Evolutionary conservation across 2,113 vertebrate genomes (phyloP).

Genomic region (Emydocephalus ijimae): DNA sequence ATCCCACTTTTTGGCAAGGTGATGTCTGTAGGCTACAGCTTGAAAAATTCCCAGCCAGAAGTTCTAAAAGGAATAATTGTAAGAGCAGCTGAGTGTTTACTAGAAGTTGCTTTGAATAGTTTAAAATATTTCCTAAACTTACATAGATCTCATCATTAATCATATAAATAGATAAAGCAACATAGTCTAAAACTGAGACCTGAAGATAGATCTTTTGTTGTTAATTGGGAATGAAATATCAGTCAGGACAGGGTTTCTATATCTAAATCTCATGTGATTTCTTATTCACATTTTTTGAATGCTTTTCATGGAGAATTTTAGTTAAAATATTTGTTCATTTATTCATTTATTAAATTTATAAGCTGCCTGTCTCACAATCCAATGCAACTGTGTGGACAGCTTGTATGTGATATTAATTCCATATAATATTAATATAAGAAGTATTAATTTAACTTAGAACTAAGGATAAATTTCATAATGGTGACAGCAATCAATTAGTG

Average conservation of each 20-base stretch:
- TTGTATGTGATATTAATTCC: background rate
- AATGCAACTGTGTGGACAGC: background rate
- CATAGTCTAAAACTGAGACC: background rate
- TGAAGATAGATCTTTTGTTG: background rate
- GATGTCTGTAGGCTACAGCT: background rate
- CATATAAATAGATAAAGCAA: background rate
- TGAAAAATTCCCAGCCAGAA: background rate
- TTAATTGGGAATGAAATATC: background rate
- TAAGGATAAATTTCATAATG: background rate
- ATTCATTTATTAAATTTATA: background rate
- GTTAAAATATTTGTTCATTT: background rate
- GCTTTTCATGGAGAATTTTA: background rate
- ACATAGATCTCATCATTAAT: background rate
- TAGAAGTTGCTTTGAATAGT: background rate
- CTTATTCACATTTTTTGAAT: background rate
- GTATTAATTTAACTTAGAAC: background rate
- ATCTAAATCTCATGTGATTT: background rate
- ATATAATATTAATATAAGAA: background rate
- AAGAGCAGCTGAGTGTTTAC: background rate
- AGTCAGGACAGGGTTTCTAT: background rate
- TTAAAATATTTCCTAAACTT: background rate
- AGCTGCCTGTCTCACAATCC: background rate
- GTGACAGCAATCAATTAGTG: background rate
- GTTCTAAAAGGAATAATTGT: background rate
- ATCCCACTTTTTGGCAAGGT: background rate